Evolutionary conservation across 2,113 vertebrate species (phyloP), one percentile per base, ranked within the genome.

Genomic region (Saimiri boliviensis): DNA sequence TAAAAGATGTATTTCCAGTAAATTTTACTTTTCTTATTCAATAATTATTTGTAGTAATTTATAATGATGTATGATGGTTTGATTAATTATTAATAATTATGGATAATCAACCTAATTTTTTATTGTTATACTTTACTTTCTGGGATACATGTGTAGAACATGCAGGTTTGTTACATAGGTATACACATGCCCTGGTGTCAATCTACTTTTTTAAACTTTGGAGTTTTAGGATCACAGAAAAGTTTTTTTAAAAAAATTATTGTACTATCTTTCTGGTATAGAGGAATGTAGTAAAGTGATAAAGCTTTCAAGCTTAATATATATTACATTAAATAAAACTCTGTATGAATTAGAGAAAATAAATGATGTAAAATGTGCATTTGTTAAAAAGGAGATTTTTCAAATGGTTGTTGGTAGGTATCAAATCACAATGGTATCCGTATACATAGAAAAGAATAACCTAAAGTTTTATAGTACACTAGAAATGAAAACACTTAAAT

Each of bases 1-100:
- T 77, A 89, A 94, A 40, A 93, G 85, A 73, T 77, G 56, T 10
- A 45, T 91, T 88, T 91, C 66, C n/a, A 88, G 52, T 84, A 42
- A 70, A 63, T n/a, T 90, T 92, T 85, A 66, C 91, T 80, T 92
- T 94, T 85, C 87, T 84, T 85, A 54, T 68, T 88, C 68, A 66
- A 17, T 58, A 83, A 93, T 77, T 70, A 83, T 93, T 86, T 82
- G 66, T 97, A 71, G 97, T 86, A 95, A 93, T 54, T 68, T 79
- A 3, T 76, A 68, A 83, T 63, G 21, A 58, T 71, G 6, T 77
- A 23, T 94, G 49, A 63, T 66, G 77, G 47, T 21, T 42, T 94
- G 66, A 93, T 93, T 94, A 94, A 89, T 85, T 83, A 45, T 90
- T 91, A 84, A 56, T 83, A 82, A 83, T 86, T 71, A 42, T 68